Base-by-base conservation (phyloP, 2,113 vertebrate genomes). In the Poicephalus meyeri region DNA sequence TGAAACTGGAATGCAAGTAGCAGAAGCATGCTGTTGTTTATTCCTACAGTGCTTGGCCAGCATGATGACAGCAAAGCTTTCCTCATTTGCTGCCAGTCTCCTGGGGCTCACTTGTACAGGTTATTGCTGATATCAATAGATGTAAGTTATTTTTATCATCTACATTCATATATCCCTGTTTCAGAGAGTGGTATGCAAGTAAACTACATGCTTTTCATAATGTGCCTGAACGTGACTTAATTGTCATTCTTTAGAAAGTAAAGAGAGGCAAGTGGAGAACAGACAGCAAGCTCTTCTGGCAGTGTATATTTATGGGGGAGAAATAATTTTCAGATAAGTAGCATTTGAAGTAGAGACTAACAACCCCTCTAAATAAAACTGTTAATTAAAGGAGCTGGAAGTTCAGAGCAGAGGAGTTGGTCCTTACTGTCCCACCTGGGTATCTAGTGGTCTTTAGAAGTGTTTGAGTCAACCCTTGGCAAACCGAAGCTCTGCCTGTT, bases 401-500 rank as follows among this genome's bases (percentile, higher is more conserved):
- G 11, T 78, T 53, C 20, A 29, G 78, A 63, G 49, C n/a, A 47
- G 42, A 14, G 2, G 44, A 80, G n/a, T 9, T 50, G 25, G 25
- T 63, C 42, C 31, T 49, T 60, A 9, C 19, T 89, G 41, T 58
- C 39, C 31, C 18, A 11, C 11, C 15, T 50, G 19, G 3, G 18
- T 86, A 14, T 47, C 41, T 55, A 6, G 13, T 26, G 33, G 24
- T 55, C 19, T 74, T 66, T 1, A 9, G 19, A 10, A n/a, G 41
- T 46, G 61, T 49, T 46, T 41, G 47, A 23, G 29, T 73, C 16
- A 3, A n/a, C 66, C 55, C 25, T n/a, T 37, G 25, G 55, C 25
- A 80, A 86, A 35, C 37, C 0, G 0, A 65, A 70, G 49, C 37
- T 11, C 14, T 47, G 37, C 26, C 29, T 47, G 0, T 47, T 90